Evolutionary conservation across 2,797 vertebrate genomes (phyloP), one percentile per base, ranked within the genome.

Genomic region (Myripristis murdjan): DNA sequence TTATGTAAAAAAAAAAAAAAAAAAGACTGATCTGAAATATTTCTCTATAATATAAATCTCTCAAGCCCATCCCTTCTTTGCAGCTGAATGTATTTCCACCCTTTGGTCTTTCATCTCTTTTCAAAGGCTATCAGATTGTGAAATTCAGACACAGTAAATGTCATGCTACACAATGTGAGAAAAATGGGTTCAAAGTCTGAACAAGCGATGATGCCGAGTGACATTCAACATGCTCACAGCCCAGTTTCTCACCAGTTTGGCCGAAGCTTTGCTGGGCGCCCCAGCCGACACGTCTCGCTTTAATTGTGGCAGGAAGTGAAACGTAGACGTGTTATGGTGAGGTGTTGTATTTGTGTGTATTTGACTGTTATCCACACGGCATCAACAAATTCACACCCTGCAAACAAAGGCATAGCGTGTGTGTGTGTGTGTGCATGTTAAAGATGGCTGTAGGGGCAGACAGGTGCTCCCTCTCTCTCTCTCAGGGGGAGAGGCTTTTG

Each of bases 401-500:
- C 0, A 55, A 49, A 49, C 60, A 26, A 16, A 23, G 31, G 1
- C 33, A 11, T n/a, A 12, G 22, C 23, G 20, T 49, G 49, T 8
- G 24, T 31, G 15, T 3, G 5, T 41, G 12, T 56, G 16, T 44
- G 44, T 43, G 39, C 28, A 14, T 18, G 16, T 39, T 4, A 16
- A 28, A 18, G 4, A 31, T 39, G 10, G 41, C 18, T 73, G 70
- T 75, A 58, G n/a, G 60, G 62, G 20, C 69, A 46, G 24, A 47
- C 51, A 65, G 52, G 56, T 81, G 77, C 44, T 60, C 20, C 44
- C 20, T 35, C 70, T 55, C 46, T 75, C 81, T 73, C 79, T 58
- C 75, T 65, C 5, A 41, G 26, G 20, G 56, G 51, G 44, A 51
- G 39, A 52, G 54, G 70, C 60, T 59, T n/a, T 37, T 4, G 56